These are phyloP conservation scores for Lepidurus apus DNA, from an alignment of 1,140 invertebrate genomes.

Conservation along the genomic window DNA sequence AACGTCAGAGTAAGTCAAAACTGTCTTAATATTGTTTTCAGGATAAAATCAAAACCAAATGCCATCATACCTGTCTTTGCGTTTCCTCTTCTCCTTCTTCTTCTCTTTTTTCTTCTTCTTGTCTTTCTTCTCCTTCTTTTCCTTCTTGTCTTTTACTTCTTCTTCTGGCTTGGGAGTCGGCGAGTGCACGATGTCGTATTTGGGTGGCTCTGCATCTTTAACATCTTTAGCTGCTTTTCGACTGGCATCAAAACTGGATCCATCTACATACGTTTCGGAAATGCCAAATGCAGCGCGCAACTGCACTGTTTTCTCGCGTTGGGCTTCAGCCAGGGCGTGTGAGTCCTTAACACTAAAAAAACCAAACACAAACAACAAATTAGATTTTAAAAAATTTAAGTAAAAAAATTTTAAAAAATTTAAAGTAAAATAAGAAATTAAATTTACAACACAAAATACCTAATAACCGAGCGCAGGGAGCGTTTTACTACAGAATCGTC, in stretches of 20 bases:
- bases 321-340: slow-evolving; percentile 92
- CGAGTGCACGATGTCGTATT: slow-evolving; percentile 25
- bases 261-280: slow-evolving; percentile 87
- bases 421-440: no score
- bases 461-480: slow-evolving; percentile 8
- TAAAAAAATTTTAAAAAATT: no score
- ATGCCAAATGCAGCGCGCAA: slow-evolving; percentile 92
- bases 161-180: slow-evolving; percentile 28
- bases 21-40: not conserved
- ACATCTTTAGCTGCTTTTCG: slow-evolving; percentile 51
- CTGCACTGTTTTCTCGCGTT: slow-evolving; percentile 88
- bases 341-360: slow-evolving; percentile 80
- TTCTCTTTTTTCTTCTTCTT: slow-evolving; percentile 32
- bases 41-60: not conserved
- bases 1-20: slow-evolving; percentile 34
- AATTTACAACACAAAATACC: not conserved
- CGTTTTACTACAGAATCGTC: not conserved
- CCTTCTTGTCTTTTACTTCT: slow-evolving; percentile 34
- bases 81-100: slow-evolving; percentile 30
- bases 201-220: slow-evolving; percentile 27
- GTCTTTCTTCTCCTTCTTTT: slow-evolving; percentile 26
- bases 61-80: not conserved
- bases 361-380: slow-evolving; percentile 19
- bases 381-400: no score
- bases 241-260: slow-evolving; percentile 83